These are phyloP conservation scores for Florisuga fusca DNA, from an alignment of 2,797 vertebrate species.

Conservation along the genomic window DNA sequence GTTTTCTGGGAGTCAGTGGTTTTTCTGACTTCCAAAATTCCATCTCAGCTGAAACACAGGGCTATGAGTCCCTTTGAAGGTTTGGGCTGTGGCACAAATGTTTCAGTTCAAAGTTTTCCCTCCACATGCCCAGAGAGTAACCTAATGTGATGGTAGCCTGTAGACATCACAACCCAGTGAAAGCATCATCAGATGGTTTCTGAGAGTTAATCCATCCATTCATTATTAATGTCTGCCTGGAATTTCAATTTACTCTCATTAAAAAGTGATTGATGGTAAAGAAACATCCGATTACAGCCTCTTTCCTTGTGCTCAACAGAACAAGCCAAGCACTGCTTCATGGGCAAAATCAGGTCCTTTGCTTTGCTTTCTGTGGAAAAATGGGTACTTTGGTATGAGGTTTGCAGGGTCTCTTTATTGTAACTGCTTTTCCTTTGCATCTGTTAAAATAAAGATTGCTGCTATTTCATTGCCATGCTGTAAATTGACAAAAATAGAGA, in stretches of 20 bases:
- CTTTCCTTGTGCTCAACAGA: constrained; percentile 39
- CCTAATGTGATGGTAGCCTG: background rate
- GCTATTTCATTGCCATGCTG: background rate
- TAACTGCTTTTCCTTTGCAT: background rate
- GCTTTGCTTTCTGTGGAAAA: background rate
- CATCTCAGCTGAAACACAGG: background rate
- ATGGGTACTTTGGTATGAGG: background rate
- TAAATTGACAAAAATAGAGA: background rate
- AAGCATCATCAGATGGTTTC: constrained; percentile 56
- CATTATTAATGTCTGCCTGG: constrained; percentile 75
- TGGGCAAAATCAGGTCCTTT: background rate
- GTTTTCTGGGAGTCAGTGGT: accelerated
- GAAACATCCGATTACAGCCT: constrained; percentile 48
- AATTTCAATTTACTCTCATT: constrained; percentile 75
- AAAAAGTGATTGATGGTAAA: constrained; percentile 70
- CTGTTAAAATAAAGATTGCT: background rate
- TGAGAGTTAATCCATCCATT: constrained; percentile 70
- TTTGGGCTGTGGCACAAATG: background rate
- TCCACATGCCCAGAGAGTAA: background rate
- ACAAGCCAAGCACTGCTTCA: background rate
- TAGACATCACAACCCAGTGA: constrained; percentile 36
- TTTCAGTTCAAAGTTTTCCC: background rate
- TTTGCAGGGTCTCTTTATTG: background rate
- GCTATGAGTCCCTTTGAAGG: accelerated
- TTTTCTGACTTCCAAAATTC: background rate